These are phyloP conservation scores for Potorous gilbertii DNA, from an alignment of 2,797 vertebrate species.

Conservation along the genomic window DNA sequence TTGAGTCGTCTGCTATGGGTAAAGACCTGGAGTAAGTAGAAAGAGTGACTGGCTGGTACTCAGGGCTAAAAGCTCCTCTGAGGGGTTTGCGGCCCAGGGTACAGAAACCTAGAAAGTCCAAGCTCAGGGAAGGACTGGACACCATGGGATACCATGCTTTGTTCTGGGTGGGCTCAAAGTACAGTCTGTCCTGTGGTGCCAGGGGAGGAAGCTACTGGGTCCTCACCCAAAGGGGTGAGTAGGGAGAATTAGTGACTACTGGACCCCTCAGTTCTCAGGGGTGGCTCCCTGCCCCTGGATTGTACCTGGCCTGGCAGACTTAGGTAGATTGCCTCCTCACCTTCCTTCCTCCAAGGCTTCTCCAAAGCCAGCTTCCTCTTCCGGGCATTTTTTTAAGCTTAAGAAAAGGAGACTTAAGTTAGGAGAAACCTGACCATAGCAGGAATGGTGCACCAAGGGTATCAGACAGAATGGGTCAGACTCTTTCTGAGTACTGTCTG, in stretches of 20 bases:
- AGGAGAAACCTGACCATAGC: neutral
- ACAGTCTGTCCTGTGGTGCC: neutral
- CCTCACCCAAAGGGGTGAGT: neutral
- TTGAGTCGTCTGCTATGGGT: constrained; percentile 85
- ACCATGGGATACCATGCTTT: neutral
- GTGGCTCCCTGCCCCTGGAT: neutral
- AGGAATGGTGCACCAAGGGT: neutral
- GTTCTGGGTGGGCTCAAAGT: neutral
- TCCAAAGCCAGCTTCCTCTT: neutral
- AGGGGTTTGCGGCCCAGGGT: neutral
- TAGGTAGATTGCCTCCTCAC: neutral
- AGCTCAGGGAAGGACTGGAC: neutral
- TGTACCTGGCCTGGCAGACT: neutral
- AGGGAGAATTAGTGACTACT: neutral
- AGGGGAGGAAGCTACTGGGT: neutral
- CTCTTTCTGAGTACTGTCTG: neutral
- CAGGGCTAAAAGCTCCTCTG: neutral
- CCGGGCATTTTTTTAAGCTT: neutral
- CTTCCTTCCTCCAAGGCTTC: neutral
- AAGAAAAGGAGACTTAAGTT: neutral
- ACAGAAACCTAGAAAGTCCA: neutral
- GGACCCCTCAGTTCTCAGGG: neutral
- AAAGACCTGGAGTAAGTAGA: constrained; percentile 89
- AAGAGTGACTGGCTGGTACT: neutral
- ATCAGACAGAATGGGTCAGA: neutral